Conservation (phyloP, 2,888 invertebrate species). For the Drosophila austrosaltans region DNA sequence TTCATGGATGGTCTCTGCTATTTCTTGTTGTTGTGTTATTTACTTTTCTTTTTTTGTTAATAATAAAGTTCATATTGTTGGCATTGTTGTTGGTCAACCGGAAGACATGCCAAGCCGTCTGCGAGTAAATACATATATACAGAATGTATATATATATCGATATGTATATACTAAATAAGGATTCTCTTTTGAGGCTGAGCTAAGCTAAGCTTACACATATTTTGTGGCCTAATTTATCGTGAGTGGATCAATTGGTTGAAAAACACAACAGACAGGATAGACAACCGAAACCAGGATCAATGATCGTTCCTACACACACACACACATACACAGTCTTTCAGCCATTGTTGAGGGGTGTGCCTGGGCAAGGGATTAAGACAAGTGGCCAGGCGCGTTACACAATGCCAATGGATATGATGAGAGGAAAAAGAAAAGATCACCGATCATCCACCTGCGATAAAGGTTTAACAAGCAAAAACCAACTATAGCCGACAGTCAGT, state of each 20-base stretch:
- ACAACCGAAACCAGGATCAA: conserved; percentile 28
- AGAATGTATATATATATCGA: too few species aligned
- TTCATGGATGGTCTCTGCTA: conserved; percentile 68
- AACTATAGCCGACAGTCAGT: conserved; percentile 52
- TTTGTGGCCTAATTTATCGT: conserved; percentile 80
- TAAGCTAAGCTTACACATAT: conserved; percentile 61
- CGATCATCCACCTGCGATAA: conserved; percentile 64
- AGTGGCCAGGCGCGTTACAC: conserved; percentile 66
- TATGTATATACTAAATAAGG: neutral
- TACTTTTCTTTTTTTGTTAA: neutral
- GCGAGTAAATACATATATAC: neutral
- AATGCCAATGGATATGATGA: conserved; percentile 42
- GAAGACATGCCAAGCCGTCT: conserved; percentile 42
- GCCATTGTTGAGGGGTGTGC: conserved; percentile 68
- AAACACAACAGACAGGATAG: conserved; percentile 8
- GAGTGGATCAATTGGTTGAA: conserved; percentile 76
- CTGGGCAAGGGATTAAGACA: conserved; percentile 59
- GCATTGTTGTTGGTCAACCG: conserved; percentile 24
- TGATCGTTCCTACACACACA: conserved; percentile 15
- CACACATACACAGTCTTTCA: conserved; percentile 6
- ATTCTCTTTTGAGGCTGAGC: conserved; percentile 8
- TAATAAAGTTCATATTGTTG: conserved; percentile 21
- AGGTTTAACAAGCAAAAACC: conserved; percentile 51
- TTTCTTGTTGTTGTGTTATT: conserved; percentile 39
- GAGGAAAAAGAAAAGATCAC: conserved; percentile 60